Evolutionary conservation across 1,140 invertebrate genomes (phyloP).

Genomic region (Diachasmimorpha longicaudata): DNA sequence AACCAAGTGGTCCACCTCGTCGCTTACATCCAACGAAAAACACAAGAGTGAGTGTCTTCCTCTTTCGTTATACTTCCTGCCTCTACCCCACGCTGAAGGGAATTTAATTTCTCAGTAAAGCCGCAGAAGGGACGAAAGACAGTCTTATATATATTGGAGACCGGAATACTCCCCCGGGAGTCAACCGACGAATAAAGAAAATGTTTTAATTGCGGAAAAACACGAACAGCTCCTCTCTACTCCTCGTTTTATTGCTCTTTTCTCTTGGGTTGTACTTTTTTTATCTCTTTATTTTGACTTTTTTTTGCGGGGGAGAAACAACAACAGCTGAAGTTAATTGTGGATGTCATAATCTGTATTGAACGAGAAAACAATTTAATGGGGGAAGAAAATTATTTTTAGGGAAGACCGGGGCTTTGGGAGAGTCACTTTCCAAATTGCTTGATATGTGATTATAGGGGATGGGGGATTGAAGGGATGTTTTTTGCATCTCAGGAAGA

Average conservation of each 20-base stretch:
- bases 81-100: slow-evolving; percentile 29
- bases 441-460: not conserved
- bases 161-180: not conserved
- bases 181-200: slow-evolving; percentile 21
- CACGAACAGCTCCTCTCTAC: not conserved
- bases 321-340: slow-evolving; percentile 3
- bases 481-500: not conserved
- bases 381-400: not conserved
- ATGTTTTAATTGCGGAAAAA: slow-evolving; percentile 33
- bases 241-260: not conserved
- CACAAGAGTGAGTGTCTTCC: slow-evolving; percentile 11
- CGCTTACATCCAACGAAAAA: slow-evolving; percentile 24
- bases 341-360: slow-evolving; percentile 2
- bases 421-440: not conserved
- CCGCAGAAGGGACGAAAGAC: slow-evolving; percentile 14
- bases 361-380: not conserved
- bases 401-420: not conserved
- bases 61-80: not conserved
- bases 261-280: not conserved
- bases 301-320: not conserved
- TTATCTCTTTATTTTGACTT: not conserved
- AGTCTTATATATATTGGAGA: not conserved
- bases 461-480: not conserved
- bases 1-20: slow-evolving; percentile 8
- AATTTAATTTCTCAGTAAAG: slow-evolving; percentile 46